Conservation (phyloP, 2,888 invertebrate genomes). For the Sphaerolaimus hirsutus region DNA sequence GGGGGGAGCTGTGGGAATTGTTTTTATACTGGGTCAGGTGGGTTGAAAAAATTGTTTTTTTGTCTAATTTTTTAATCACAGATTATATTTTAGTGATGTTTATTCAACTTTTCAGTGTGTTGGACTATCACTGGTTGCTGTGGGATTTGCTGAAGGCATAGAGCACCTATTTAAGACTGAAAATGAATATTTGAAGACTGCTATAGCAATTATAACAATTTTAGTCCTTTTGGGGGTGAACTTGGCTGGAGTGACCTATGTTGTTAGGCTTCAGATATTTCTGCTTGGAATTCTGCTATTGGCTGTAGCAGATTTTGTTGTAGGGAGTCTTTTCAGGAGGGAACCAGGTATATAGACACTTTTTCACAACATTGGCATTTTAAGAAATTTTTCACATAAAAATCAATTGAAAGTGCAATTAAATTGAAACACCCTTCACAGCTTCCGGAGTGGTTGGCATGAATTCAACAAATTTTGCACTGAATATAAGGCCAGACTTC, state of each 20-base stretch:
- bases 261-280: conserved; percentile 72
- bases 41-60: conserved; percentile 7
- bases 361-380: too few species aligned
- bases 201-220: conserved; percentile 13
- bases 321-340: conserved; percentile 61
- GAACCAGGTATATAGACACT: conserved; percentile 39
- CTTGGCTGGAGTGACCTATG: conserved; percentile 89
- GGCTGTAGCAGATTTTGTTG: conserved; percentile 72
- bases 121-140: conserved; percentile 76
- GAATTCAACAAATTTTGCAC: conserved; percentile 46
- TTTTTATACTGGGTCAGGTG: conserved; percentile 89
- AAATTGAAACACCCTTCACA: conserved; percentile 20
- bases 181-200: conserved; percentile 33
- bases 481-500: conserved; percentile 43
- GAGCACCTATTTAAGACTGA: conserved; percentile 46
- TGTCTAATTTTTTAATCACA: background rate
- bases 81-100: background rate
- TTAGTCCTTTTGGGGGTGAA: conserved; percentile 43
- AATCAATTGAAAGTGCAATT: background rate
- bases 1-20: conserved; percentile 67
- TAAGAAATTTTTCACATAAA: background rate
- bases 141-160: conserved; percentile 89
- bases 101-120: conserved; percentile 64
- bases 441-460: conserved; percentile 64
- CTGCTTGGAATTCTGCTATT: conserved; percentile 57